Conservation (phyloP, 2,888 invertebrate species). For the Mesorhabditis sp. region DNA sequence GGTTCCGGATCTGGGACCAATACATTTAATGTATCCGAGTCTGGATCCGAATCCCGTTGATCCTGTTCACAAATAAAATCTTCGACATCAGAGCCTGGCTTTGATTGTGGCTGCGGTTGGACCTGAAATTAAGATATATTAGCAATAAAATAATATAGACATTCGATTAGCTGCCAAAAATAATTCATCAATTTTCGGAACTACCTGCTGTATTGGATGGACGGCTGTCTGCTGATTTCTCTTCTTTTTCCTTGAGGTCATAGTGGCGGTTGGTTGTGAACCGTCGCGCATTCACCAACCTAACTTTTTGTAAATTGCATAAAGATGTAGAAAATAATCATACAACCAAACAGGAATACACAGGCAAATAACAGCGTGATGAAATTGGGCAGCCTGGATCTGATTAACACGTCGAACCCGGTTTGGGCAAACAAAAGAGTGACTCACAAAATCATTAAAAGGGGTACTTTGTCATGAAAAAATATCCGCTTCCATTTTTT, state of each 20-base stretch:
- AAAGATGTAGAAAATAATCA: too few relatives aligned
- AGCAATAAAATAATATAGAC: too few relatives aligned
- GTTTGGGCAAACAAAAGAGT: too few relatives aligned
- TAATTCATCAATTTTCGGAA: not conserved
- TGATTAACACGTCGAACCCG: too few relatives aligned
- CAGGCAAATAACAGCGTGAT: too few relatives aligned
- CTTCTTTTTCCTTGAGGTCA: constrained; percentile 5
- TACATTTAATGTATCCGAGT: not conserved
- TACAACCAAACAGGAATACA: too few relatives aligned
- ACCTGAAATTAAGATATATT: not conserved
- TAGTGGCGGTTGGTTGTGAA: not conserved
- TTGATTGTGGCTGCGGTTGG: constrained; percentile 4
- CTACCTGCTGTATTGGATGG: constrained; percentile 4
- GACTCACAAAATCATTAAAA: too few relatives aligned
- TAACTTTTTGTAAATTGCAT: too few relatives aligned
- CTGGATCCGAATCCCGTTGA: not conserved
- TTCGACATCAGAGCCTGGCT: not conserved
- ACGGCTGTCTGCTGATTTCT: constrained; percentile 5
- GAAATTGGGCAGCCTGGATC: too few relatives aligned
- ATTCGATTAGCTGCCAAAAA: too few relatives aligned
- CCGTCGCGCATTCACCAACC: not conserved
- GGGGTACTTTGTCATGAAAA: too few relatives aligned
- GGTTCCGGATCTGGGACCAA: constrained; percentile 3
- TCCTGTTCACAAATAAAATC: not conserved
- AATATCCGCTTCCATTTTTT: too few relatives aligned